Conservation (phyloP, 2,888 invertebrate species). For the Lepidonotus clava region DNA sequence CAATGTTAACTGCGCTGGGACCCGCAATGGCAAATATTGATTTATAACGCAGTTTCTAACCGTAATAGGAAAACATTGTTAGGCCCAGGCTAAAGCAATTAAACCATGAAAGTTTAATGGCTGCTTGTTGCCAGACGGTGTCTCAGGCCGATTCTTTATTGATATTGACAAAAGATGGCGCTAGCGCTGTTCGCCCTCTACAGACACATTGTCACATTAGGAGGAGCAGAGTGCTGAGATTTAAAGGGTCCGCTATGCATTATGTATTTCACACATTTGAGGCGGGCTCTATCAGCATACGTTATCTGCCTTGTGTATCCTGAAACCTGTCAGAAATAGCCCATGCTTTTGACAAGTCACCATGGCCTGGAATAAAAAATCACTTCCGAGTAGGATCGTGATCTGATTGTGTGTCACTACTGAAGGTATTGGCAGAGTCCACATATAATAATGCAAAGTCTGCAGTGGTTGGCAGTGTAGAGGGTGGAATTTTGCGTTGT, state of each 20-base stretch:
- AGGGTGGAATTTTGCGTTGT: no score
- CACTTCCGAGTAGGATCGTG: no score
- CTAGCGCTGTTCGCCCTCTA: not conserved
- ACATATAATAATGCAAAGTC: no score
- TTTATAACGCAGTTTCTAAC: constrained; percentile 6
- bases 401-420: no score
- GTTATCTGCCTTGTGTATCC: no score
- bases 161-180: not conserved
- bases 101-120: constrained; percentile 14
- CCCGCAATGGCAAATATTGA: not conserved
- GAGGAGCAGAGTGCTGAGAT: not conserved
- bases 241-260: not conserved
- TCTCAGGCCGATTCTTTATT: not conserved
- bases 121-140: not conserved
- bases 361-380: no score
- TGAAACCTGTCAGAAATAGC: no score
- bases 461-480: no score
- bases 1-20: not conserved
- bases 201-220: not conserved
- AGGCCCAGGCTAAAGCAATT: not conserved
- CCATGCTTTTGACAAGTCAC: no score
- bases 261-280: not conserved
- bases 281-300: no score
- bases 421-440: no score
- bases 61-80: not conserved